Conservation (phyloP, 2,888 invertebrate genomes). For the Erebia ligea region DNA sequence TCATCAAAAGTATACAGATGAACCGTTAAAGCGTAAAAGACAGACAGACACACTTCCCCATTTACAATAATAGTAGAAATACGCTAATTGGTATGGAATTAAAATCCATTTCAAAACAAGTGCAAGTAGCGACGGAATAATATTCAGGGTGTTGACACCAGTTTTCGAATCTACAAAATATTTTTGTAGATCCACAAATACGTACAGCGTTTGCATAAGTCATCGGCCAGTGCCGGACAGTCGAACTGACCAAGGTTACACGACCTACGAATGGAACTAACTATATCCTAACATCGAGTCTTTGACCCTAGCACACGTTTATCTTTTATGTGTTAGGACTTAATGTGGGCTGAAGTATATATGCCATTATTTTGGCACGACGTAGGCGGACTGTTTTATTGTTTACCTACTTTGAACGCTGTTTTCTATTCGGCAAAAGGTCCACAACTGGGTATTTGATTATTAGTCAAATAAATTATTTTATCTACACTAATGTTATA, state of each 20-base stretch:
- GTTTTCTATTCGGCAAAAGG: no score
- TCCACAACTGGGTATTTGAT: no score
- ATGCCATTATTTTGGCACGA: neutral
- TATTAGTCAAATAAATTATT: no score
- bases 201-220: conserved; percentile 8
- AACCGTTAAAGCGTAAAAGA: no score
- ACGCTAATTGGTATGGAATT: neutral
- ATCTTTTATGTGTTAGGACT: neutral
- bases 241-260: conserved; percentile 9
- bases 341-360: no score
- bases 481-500: no score
- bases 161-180: conserved; percentile 15
- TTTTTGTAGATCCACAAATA: conserved; percentile 14
- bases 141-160: neutral
- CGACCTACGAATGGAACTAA: conserved; percentile 3
- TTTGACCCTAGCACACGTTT: conserved; percentile 8
- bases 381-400: no score
- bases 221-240: neutral
- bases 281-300: conserved; percentile 10
- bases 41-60: no score
- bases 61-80: no score
- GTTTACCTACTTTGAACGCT: no score
- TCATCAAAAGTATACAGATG: no score
- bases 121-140: conserved; percentile 2
- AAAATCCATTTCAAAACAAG: conserved; percentile 1